These are phyloP conservation scores for Antigone vipio DNA, from an alignment of 2,113 vertebrate genomes.

Conservation along the genomic window DNA sequence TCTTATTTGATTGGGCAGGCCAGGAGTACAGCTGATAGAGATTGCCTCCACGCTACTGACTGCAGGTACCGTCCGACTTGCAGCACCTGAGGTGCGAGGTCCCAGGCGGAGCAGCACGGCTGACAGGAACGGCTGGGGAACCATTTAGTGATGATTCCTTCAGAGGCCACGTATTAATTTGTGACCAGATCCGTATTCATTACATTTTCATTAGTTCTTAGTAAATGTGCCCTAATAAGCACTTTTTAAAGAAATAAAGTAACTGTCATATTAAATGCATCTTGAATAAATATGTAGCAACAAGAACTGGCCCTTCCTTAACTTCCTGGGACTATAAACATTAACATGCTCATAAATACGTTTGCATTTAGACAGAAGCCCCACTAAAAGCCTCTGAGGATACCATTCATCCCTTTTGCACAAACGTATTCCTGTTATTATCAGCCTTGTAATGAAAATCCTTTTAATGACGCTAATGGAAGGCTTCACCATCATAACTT, in stretches of 20 bases:
- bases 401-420: conserved; percentile 39
- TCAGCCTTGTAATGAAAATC: conserved; percentile 62
- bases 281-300: conserved; percentile 49
- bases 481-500: not conserved
- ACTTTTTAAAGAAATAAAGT: conserved; percentile 5
- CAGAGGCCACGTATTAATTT: not conserved
- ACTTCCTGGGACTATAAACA: conserved; percentile 48
- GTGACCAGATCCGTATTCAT: not conserved
- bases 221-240: not conserved
- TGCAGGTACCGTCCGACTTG: accelerated
- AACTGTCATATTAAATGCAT: conserved; percentile 39
- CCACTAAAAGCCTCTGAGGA: conserved; percentile 49
- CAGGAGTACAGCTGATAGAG: not conserved
- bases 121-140: not conserved
- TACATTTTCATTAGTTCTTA: conserved; percentile 6
- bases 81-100: not conserved
- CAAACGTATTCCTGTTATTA: conserved; percentile 62
- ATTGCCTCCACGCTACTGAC: accelerated
- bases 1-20: not conserved
- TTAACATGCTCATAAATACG: conserved; percentile 28
- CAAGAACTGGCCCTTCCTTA: not conserved
- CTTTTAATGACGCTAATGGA: conserved; percentile 54
- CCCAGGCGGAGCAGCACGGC: accelerated
- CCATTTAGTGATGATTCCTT: not conserved
- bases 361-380: conserved; percentile 34